Percentiles rank a stretch among this genome's conserved stretches.
These are phyloP conservation scores for Cydia splendana DNA, from an alignment of 1,140 invertebrate species.

Conservation along the genomic window DNA sequence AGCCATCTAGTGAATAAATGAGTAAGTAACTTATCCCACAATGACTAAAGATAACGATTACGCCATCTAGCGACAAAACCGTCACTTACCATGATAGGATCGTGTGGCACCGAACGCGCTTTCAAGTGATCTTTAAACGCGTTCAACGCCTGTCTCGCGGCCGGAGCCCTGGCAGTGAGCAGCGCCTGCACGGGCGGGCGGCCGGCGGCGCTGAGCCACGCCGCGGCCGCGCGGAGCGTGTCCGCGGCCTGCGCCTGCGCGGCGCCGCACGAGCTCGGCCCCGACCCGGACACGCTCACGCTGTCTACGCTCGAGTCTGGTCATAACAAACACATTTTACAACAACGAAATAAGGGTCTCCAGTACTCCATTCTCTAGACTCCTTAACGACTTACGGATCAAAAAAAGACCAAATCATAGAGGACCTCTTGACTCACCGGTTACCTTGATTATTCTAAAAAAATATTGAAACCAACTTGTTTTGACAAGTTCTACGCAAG, in stretches of 20 bases:
- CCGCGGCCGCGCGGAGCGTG: conserved; percentile 89
- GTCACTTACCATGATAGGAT: conserved; percentile 36
- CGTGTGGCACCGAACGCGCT: conserved; percentile 72
- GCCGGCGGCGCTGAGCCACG: conserved; percentile 91
- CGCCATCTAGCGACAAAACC: background rate
- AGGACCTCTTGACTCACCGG: too few relatives aligned
- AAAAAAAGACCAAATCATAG: too few relatives aligned
- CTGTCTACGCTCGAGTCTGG: conserved; percentile 77
- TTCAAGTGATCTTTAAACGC: conserved; percentile 91
- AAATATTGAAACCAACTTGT: too few relatives aligned
- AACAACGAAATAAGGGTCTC: background rate
- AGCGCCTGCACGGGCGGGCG: conserved; percentile 89
- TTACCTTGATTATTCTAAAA: too few relatives aligned
- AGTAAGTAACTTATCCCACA: too few relatives aligned
- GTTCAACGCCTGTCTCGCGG: conserved; percentile 88
- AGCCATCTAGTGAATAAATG: too few relatives aligned
- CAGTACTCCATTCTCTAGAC: too few relatives aligned
- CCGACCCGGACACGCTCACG: conserved; percentile 61
- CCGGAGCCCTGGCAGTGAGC: conserved; percentile 88
- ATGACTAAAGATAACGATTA: too few relatives aligned
- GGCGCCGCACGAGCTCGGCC: conserved; percentile 82
- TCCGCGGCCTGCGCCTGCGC: conserved; percentile 82
- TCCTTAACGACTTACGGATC: too few relatives aligned
- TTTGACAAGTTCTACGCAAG: too few relatives aligned
- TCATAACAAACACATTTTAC: background rate